phyloP scores from a whole-genome alignment of 2,888 invertebrate species.

The Achlya flavicornis region DNA sequence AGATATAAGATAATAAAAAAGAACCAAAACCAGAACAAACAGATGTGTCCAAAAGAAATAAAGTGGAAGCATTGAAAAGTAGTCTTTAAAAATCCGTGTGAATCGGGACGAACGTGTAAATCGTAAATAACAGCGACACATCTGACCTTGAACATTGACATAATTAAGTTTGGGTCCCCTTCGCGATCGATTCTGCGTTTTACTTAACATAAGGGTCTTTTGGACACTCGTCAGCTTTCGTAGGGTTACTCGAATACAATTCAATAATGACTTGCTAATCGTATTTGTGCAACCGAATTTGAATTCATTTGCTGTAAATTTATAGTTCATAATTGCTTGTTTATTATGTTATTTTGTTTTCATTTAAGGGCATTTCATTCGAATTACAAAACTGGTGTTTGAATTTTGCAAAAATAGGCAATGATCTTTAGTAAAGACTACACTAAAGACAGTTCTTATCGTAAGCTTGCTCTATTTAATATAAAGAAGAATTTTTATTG shows the following conservation, averaged over 20 bases:
- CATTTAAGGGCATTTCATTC: background rate
- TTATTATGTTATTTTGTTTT: conserved; percentile 4
- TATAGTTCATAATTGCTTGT: conserved; percentile 26
- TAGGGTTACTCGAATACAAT: conserved; percentile 45
- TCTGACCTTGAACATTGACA: conserved; percentile 73
- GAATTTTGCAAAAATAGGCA: background rate
- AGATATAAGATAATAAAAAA: no score
- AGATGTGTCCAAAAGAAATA: no score
- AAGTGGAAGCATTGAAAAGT: no score
- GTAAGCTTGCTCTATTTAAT: no score
- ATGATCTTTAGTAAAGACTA: background rate
- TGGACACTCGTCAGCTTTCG: conserved; percentile 48
- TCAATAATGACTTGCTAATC: conserved; percentile 28
- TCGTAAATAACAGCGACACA: conserved; percentile 34
- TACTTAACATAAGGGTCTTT: conserved; percentile 61
- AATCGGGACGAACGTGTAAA: conserved; percentile 1
- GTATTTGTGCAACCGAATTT: conserved; percentile 28
- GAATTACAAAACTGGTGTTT: background rate
- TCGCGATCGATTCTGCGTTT: conserved; percentile 66
- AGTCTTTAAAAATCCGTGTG: background rate
- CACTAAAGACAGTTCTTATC: no score
- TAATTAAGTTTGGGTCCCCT: conserved; percentile 68
- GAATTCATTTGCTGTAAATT: conserved; percentile 19
- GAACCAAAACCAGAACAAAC: no score
- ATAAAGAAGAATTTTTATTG: no score